These are phyloP conservation scores for Cephus rjabovi DNA, from an alignment of 2,888 invertebrate species.

Conservation along the genomic window DNA sequence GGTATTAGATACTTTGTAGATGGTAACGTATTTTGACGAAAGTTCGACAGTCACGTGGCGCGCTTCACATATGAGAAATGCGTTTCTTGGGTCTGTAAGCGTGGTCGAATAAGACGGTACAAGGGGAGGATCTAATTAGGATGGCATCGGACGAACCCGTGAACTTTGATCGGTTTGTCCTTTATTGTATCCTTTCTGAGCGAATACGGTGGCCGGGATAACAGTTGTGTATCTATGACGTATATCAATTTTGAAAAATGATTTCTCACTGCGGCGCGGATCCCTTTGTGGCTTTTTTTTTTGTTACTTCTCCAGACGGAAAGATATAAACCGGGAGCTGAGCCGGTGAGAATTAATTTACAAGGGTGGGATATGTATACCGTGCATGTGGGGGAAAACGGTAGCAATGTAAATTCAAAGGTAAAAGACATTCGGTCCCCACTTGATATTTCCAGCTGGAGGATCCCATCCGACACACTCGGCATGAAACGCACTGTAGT, in stretches of 20 bases:
- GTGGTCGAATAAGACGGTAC: background rate
- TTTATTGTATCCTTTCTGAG: background rate
- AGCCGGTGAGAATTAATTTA: background rate
- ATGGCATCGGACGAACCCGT: background rate
- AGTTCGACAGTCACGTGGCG: background rate
- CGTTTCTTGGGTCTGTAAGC: background rate
- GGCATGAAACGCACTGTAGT: background rate
- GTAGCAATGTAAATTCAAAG: background rate
- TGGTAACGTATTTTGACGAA: background rate
- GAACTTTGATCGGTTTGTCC: background rate
- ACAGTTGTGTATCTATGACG: background rate
- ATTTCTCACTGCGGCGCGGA: background rate
- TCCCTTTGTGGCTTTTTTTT: background rate
- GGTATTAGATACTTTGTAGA: conserved; percentile 1
- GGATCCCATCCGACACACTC: background rate
- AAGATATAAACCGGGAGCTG: background rate
- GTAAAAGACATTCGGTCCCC: background rate
- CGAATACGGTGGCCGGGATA: background rate
- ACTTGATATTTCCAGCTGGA: background rate
- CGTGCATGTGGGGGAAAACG: background rate
- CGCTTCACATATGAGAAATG: background rate
- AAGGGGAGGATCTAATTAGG: background rate
- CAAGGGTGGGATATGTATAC: background rate
- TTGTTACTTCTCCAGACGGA: background rate
- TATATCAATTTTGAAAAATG: background rate